phyloP scores from a whole-genome alignment of 2,888 invertebrate species.

The Philereme transversata region DNA sequence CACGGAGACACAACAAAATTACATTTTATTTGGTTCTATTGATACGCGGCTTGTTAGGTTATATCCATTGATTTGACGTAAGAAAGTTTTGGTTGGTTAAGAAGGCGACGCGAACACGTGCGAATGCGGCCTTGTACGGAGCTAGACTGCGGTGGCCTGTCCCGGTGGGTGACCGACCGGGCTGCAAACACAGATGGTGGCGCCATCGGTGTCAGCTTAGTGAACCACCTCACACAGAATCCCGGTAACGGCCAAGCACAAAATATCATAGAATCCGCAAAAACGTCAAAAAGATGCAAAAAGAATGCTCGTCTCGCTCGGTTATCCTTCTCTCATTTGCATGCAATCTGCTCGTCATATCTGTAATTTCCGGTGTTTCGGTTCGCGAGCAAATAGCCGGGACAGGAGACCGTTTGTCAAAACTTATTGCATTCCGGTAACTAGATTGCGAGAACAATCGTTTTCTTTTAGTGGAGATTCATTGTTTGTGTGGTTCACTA shows the following conservation, averaged over 20 bases:
- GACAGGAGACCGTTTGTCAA: constrained; percentile 20
- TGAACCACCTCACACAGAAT: constrained; percentile 48
- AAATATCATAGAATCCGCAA: constrained; percentile 32
- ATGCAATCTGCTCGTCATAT: constrained; percentile 20
- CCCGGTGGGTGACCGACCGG: constrained; percentile 35
- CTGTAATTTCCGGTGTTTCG: constrained; percentile 35
- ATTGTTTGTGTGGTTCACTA: too few species aligned
- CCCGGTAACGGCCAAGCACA: constrained; percentile 36
- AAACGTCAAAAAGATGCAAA: constrained; percentile 39
- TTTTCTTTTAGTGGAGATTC: constrained; percentile 10
- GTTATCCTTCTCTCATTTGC: constrained; percentile 34
- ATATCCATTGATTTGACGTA: constrained; percentile 84
- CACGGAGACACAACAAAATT: constrained; percentile 56
- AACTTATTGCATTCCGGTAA: constrained; percentile 28
- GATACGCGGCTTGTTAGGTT: constrained; percentile 73
- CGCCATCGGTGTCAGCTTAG: constrained; percentile 51
- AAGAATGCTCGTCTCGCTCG: constrained; percentile 34
- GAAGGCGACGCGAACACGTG: constrained; percentile 51
- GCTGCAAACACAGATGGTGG: constrained; percentile 53
- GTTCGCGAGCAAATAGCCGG: constrained; percentile 30
- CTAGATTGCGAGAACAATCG: constrained; percentile 27
- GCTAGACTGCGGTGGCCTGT: constrained; percentile 58
- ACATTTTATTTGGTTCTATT: constrained; percentile 62
- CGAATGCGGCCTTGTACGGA: constrained; percentile 45
- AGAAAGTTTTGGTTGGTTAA: constrained; percentile 69